These are phyloP conservation scores for Stenopsyche tienmushanensis DNA, from an alignment of 1,140 invertebrate species.

Conservation along the genomic window DNA sequence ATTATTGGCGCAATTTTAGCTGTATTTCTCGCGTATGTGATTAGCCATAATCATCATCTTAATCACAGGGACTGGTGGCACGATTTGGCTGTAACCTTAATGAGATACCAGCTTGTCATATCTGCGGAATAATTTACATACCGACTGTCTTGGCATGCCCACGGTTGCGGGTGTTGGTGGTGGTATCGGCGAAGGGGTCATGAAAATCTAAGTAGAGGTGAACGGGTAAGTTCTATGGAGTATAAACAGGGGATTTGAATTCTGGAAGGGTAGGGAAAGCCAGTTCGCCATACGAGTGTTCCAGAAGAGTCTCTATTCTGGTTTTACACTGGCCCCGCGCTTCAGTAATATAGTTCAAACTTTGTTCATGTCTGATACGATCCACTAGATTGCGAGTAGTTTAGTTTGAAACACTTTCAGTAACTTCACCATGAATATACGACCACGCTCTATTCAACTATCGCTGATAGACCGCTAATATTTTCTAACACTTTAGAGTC, in stretches of 20 bases:
- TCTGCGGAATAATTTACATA: slow-evolving; percentile 13
- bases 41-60: neutral
- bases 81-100: slow-evolving; percentile 1
- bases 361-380: slow-evolving; percentile 7
- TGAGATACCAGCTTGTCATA: slow-evolving; percentile 17
- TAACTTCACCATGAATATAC: neutral
- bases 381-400: slow-evolving; percentile 6
- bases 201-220: neutral
- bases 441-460: neutral
- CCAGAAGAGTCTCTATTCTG: neutral
- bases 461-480: no score
- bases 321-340: neutral
- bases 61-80: neutral
- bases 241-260: slow-evolving; percentile 21
- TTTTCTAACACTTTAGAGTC: no score
- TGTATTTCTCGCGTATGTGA: no score
- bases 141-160: slow-evolving; percentile 1
- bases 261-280: neutral
- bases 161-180: neutral
- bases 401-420: neutral
- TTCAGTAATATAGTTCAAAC: neutral
- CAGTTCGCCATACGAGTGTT: neutral
- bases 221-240: no score
- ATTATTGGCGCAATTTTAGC: no score
- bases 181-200: neutral